phyloP scores from a whole-genome alignment of 2,888 invertebrate species.

The Eupsilia transversa region DNA sequence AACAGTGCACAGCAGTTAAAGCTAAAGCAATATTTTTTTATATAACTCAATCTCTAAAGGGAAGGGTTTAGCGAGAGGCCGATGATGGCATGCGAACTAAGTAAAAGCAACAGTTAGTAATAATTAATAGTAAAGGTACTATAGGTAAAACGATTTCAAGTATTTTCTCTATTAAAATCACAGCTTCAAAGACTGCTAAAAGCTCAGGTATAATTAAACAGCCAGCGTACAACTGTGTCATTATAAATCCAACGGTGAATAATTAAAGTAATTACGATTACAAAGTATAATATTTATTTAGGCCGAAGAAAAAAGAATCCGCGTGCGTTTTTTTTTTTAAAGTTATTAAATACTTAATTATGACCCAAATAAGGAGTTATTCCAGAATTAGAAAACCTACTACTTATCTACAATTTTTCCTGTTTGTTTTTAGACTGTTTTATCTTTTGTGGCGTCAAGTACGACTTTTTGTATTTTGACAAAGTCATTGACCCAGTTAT shows the following conservation, averaged over 20 bases:
- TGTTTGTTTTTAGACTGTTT: constrained; percentile 25
- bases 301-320: constrained; percentile 41
- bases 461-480: constrained; percentile 30
- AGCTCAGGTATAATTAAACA: constrained; percentile 51
- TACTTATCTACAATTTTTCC: neutral
- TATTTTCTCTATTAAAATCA: constrained; percentile 45
- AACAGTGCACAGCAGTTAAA: neutral
- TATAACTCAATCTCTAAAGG: neutral
- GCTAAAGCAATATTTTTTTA: neutral
- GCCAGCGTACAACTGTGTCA: constrained; percentile 39
- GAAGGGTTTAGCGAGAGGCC: neutral
- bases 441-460: constrained; percentile 19
- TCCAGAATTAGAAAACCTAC: constrained; percentile 19
- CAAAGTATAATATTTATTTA: constrained; percentile 59
- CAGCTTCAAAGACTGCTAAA: constrained; percentile 24
- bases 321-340: constrained; percentile 42
- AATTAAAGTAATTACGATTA: constrained; percentile 60
- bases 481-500: constrained; percentile 51
- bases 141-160: constrained; percentile 3
- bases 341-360: constrained; percentile 34
- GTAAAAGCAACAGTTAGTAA: neutral
- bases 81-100: neutral
- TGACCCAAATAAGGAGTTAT: constrained; percentile 25
- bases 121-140: neutral
- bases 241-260: constrained; percentile 62